Base-by-base conservation (phyloP, 2,888 invertebrate genomes). In the Dynastes hyllus region DNA sequence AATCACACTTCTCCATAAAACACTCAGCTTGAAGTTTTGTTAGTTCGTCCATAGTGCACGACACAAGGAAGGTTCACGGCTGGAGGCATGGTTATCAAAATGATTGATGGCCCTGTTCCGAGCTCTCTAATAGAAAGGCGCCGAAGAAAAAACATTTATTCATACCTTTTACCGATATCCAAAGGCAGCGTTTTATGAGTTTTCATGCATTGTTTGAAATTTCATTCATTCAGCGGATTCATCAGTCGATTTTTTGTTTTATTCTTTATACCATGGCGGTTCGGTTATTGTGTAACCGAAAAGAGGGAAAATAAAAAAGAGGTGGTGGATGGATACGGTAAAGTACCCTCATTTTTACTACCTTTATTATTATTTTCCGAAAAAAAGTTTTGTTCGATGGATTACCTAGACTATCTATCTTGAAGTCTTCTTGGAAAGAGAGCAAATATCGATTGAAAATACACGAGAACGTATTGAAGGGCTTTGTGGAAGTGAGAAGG, bases 21-120 rank as follows among this genome's bases (percentile, higher is more conserved):
- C 22, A 73, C 22, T 73, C 58, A 61, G 13, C 22, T 29, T 22
- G 58, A 58, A 61, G 58, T 73, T 73, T 73, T 73, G 73, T 58
- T 73, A 73, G 73, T 73, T 73, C 58, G 11, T 16, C 58, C 37
- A 58, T 73, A 40, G 73, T 22, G 73, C 40, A 73, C 37, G 8
- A 11, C 11, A 11, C 9, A 11, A 58, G 58, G 40, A 37, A 40
- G 58, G 37, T n/a, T 40, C 58, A 40, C 58, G 16, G 55, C 22
- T 58, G 58, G 45, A 58, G 37, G 40, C 58, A 73, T 5, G 73
- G 67, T 77, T 67, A 77, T 77, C 77, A 77, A 77, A 53, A 77
- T 77, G 77, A 77, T 77, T 77, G 77, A 77, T 77, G 77, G 77
- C 22, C 40, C 67, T 51, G 67, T 77, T 67, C 67, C 53, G 77